phyloP scores from a whole-genome alignment of 2,113 vertebrate genomes.

The Vireo altiloquus region DNA sequence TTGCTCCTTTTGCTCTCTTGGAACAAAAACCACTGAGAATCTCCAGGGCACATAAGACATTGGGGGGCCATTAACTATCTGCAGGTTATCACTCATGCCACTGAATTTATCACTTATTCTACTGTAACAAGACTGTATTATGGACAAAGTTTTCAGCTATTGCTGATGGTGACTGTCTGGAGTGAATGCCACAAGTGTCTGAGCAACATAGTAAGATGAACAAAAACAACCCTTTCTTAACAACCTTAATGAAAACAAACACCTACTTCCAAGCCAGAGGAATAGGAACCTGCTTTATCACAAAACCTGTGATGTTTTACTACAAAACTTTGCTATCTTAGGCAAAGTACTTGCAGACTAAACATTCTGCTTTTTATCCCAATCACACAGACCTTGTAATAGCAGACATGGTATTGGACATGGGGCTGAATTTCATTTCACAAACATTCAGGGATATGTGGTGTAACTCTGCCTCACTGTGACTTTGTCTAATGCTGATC shows the following conservation, averaged over 20 bases:
- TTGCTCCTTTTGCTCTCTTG: not conserved
- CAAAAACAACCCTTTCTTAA: not conserved
- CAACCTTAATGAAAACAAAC: not conserved
- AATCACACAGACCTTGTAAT: fast-evolving
- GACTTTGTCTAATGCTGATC: not conserved
- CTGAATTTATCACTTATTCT: not conserved
- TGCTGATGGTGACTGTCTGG: not conserved
- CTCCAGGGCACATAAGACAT: not conserved
- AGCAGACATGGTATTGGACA: not conserved
- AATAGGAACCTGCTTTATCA: not conserved
- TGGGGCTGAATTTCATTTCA: not conserved
- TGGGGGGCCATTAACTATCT: not conserved
- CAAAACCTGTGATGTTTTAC: not conserved
- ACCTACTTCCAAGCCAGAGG: not conserved
- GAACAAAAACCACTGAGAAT: not conserved
- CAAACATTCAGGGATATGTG: not conserved
- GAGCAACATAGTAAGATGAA: not conserved
- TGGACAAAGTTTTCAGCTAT: not conserved
- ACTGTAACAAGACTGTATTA: not conserved
- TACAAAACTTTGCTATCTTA: not conserved
- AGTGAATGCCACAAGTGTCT: not conserved
- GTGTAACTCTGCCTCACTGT: not conserved
- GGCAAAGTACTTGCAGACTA: not conserved
- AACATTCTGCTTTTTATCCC: not conserved
- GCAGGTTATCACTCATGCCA: not conserved